Base-by-base conservation (phyloP, 2,113 vertebrate genomes). In the Fukomys damarensis region DNA sequence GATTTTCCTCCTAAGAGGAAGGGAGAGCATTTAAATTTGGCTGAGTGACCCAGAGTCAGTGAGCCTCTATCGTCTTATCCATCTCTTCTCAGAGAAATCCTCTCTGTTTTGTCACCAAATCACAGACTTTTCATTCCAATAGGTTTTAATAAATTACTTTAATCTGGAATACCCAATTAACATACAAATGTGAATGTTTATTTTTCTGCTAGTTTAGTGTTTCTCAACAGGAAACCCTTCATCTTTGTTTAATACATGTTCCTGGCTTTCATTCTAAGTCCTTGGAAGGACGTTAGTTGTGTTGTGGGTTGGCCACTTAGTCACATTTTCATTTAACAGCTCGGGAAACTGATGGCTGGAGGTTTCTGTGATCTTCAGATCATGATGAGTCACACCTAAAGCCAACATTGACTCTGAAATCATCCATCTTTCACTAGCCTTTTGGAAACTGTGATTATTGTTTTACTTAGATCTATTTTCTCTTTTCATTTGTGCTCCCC, bases 141-240 rank as follows among this genome's bases (percentile, higher is more conserved):
- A 82, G 92, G 63, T 80, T 96, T 76, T 86, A 94, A 86, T 1
- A 91, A 91, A 41, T 97, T 95, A 10, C 28, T 94, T 98, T 95
- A 95, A 96, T 83, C 83, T 95, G 81, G 83, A 76, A 86, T 2
- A 95, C 87, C 54, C 68, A 46, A 28, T 90, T 26, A 86, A 46
- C 41, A 35, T 35, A 30, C 26, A 77, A 81, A 77, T 82, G 14
- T 63, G 20, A 63, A 79, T 92, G 8, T 81, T 85, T 93, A 5
- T 26, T 94, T 77, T 82, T 76, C 56, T 84, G 32, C 66, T 74
- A 26, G 16, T 41, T 61, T 85, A 61, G 58, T 32, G 20, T 46
- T 76, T 58, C 65, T 92, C 35, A 70, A 38, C 8, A 82, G 66
- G 72, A 24, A 89, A 86, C 17, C 19, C 43, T 17, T 80, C 24